Evolutionary conservation across 2,888 invertebrate species (phyloP), one percentile per base, ranked within the genome.

Genomic region (Blera fallax): DNA sequence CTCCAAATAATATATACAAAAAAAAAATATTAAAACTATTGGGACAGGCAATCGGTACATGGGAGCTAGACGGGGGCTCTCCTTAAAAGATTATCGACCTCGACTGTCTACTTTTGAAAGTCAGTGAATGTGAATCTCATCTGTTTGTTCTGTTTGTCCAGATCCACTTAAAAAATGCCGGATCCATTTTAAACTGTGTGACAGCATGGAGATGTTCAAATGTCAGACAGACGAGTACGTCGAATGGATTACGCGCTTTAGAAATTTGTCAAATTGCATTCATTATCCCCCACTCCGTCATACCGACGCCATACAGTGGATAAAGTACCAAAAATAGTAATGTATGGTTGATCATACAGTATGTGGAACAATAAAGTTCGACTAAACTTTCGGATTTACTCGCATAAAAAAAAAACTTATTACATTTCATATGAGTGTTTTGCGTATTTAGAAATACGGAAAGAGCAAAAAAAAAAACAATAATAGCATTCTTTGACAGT

Each of bases 21-120:
- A 27, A 24, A 21, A 56, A 54, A 56, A 29, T 14, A 11, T 11
- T 10, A 11, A 7, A 72, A 72, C 48, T 45, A 37, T 14, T n/a
- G 32, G 3, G 40, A 64, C 29, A 74, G 24, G 43, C 29, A n/a
- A n/a, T n/a, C n/a, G n/a, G n/a, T n/a, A n/a, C n/a, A n/a, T n/a
- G n/a, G n/a, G n/a, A n/a, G 40, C 10, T 29, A 54, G 3, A 24
- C 43, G 7, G 64, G 54, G 43, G 52, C n/a, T 32, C 56, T 27
- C 40, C 80, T 74, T 80, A 58, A 58, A 76, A 85, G 84, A 80
- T 43, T 74, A 81, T 80, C 70, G 84, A 85, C 84, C 80, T 85
- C 65, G 10, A 32, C 24, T 76, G 74, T 50, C 73, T 79, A 74
- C 64, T 69, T 56, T 48, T 37, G 70, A 80, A 74, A 80, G 54